Evolutionary conservation across 2,113 vertebrate species (phyloP).

Genomic region (Microcebus ravelobensis): DNA sequence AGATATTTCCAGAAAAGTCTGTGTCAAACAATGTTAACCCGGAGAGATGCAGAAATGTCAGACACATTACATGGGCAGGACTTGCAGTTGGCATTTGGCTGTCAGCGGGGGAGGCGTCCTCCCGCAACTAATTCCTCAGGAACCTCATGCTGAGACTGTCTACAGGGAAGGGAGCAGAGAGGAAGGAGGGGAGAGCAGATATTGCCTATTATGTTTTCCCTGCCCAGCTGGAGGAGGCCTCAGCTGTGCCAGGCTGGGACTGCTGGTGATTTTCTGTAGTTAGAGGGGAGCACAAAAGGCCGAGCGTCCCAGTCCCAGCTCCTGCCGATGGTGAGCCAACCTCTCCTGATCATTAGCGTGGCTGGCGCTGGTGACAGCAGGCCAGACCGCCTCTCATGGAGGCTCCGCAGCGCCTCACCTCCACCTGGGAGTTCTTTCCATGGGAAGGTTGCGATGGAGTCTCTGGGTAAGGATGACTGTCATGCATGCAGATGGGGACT

Average conservation of each 20-base stretch:
- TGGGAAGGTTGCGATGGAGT: conserved; percentile 51
- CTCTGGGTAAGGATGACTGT: conserved; percentile 6
- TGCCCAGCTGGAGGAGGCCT: conserved; percentile 74
- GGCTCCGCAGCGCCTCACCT: conserved; percentile 13
- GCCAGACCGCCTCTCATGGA: neutral
- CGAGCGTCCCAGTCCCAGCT: conserved; percentile 37
- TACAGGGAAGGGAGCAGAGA: conserved; percentile 80
- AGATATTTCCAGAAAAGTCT: conserved; percentile 78
- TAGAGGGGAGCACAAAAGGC: conserved; percentile 33
- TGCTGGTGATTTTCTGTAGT: conserved; percentile 69
- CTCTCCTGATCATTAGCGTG: conserved; percentile 18
- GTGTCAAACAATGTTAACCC: conserved; percentile 85
- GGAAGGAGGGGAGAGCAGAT: conserved; percentile 63
- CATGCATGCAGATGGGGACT: neutral
- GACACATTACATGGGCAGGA: conserved; percentile 85
- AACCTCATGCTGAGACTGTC: conserved; percentile 86
- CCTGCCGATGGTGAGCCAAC: conserved; percentile 17
- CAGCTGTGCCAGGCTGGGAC: conserved; percentile 67
- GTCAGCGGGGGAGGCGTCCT: conserved; percentile 87
- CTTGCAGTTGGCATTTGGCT: conserved; percentile 88
- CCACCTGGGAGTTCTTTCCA: neutral
- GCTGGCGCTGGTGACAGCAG: conserved; percentile 55
- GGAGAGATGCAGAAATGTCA: conserved; percentile 89
- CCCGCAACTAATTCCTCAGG: conserved; percentile 86
- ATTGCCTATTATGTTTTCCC: conserved; percentile 75